Percentiles rank a stretch among this genome's conserved stretches.
Evolutionary conservation across 1,140 invertebrate species (phyloP).

Genomic region (Pteromalus puparum): DNA sequence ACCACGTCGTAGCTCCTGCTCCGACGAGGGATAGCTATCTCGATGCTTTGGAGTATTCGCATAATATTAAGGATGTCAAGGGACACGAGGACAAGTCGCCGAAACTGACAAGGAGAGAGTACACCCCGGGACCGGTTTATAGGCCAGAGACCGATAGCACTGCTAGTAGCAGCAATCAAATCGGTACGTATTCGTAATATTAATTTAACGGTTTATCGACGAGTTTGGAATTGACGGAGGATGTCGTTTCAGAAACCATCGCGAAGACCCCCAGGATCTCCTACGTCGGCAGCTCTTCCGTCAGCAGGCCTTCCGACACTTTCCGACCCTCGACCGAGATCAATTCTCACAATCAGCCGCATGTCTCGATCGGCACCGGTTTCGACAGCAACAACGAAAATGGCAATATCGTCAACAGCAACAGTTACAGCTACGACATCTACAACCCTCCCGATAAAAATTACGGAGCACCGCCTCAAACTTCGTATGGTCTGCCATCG

Average conservation of each 20-base stretch:
- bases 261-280: constrained; percentile 29
- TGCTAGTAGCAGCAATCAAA: background rate
- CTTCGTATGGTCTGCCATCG: constrained; percentile 73
- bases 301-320: background rate
- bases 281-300: background rate
- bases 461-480: constrained; percentile 51
- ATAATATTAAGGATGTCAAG: constrained; percentile 67
- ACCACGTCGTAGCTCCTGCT: background rate
- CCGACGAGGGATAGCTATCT: constrained; percentile 69
- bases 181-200: background rate
- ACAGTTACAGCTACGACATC: background rate
- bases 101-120: constrained; percentile 62
- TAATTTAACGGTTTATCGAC: background rate
- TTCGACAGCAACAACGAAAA: background rate
- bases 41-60: constrained; percentile 72
- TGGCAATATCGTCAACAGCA: background rate
- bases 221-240: background rate
- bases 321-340: background rate
- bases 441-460: background rate
- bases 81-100: constrained; percentile 49
- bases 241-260: background rate
- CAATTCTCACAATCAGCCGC: constrained; percentile 48
- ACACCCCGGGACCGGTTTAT: constrained; percentile 61
- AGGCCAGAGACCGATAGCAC: background rate
- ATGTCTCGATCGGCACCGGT: constrained; percentile 65